Evolutionary conservation across 2,888 invertebrate species (phyloP).

Genomic region (Drosophila nr. fundita): DNA sequence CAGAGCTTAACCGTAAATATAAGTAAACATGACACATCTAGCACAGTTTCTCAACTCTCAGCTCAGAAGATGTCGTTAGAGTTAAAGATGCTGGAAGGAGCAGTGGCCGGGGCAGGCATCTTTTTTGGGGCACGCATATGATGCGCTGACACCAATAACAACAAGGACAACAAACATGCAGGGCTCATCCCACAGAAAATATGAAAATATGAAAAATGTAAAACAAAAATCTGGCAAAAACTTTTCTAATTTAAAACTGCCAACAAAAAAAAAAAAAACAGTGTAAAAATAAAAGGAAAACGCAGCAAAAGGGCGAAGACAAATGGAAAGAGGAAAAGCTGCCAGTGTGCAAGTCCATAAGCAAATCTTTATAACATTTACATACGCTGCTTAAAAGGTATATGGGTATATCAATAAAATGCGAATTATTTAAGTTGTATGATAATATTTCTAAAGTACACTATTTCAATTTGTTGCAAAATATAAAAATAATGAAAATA

Average conservation of each 20-base stretch:
- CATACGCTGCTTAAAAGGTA: constrained; percentile 38
- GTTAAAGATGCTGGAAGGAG: constrained; percentile 17
- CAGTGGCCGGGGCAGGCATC: constrained; percentile 12
- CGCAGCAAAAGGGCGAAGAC: constrained; percentile 57
- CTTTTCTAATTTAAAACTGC: constrained; percentile 81
- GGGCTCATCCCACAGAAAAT: constrained; percentile 75
- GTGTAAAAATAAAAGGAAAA: constrained; percentile 55
- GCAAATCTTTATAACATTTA: constrained; percentile 68
- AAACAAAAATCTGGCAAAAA: constrained; percentile 79
- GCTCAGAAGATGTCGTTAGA: constrained; percentile 38
- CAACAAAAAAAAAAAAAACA: constrained; percentile 64
- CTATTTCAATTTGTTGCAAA: too few relatives aligned
- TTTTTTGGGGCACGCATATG: constrained; percentile 64
- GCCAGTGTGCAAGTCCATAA: constrained; percentile 43
- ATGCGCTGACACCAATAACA: constrained; percentile 60
- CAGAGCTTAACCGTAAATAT: constrained; percentile 64
- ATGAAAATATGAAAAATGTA: constrained; percentile 81
- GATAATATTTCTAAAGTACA: not conserved
- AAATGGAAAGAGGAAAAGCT: constrained; percentile 37
- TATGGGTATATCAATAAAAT: not conserved
- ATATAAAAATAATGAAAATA: not conserved
- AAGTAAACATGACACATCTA: constrained; percentile 77
- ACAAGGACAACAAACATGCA: constrained; percentile 69
- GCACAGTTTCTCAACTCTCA: constrained; percentile 29
- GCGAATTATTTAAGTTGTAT: not conserved